phyloP scores from a whole-genome alignment of 2,888 invertebrate species.

The Callinectes sapidus region DNA sequence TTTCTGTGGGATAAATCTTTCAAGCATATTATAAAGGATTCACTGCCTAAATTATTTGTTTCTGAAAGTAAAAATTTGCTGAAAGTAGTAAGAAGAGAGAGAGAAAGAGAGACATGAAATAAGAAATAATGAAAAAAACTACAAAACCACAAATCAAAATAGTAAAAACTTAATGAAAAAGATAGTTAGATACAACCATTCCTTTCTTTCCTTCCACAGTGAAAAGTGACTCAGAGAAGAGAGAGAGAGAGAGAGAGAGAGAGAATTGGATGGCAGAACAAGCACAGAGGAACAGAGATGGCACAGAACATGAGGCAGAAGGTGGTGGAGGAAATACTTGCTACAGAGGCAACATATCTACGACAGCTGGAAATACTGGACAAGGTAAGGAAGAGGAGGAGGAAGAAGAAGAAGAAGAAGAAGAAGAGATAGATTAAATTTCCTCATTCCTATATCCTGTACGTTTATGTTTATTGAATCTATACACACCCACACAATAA shows the following conservation, averaged over 20 bases:
- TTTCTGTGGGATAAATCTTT: too few species aligned
- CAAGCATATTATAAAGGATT: too few species aligned
- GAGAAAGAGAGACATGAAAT: not conserved
- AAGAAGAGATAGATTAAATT: not conserved
- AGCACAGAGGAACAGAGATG: not conserved
- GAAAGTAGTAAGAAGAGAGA: not conserved
- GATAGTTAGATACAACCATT: too few species aligned
- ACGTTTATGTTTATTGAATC: too few species aligned
- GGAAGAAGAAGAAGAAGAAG: slow-evolving; percentile 32
- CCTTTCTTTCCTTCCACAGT: too few species aligned
- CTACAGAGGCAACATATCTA: slow-evolving; percentile 66
- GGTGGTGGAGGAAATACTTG: slow-evolving; percentile 63
- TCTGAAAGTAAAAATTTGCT: too few species aligned
- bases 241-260: not conserved
- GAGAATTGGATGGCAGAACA: not conserved
- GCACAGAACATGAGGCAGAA: slow-evolving; percentile 43
- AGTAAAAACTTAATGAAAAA: not conserved
- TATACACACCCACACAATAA: not conserved
- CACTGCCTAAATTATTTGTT: too few species aligned
- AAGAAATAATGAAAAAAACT: not conserved
- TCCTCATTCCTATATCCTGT: too few species aligned
- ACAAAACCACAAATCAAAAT: not conserved
- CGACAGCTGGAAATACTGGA: slow-evolving; percentile 57
- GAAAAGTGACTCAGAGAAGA: not conserved
- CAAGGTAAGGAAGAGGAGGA: slow-evolving; percentile 47